Evolutionary conservation across 2,888 invertebrate species (phyloP).

Genomic region (Rugalucina vietnamica): DNA sequence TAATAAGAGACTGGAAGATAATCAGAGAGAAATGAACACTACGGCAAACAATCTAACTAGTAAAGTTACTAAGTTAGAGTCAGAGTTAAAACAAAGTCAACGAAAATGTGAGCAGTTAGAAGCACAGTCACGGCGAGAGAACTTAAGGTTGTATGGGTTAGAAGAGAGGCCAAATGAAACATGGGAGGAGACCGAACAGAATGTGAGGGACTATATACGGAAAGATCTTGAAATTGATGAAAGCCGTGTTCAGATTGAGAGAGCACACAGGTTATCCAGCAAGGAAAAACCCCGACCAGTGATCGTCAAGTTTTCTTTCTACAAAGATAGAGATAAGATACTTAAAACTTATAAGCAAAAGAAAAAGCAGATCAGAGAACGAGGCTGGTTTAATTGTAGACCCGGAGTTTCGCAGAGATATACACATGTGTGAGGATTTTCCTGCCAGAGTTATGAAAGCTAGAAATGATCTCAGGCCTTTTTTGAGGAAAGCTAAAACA

Average conservation of each 20-base stretch:
- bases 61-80: background rate
- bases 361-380: background rate
- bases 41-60: background rate
- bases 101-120: background rate
- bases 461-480: background rate
- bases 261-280: background rate
- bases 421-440: background rate
- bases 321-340: background rate
- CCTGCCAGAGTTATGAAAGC: constrained; percentile 4
- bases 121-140: background rate
- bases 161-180: background rate
- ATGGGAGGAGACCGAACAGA: constrained; percentile 6
- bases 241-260: background rate
- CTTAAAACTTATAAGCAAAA: background rate
- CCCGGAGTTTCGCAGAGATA: background rate
- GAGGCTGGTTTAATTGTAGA: background rate
- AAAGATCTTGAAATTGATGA: background rate
- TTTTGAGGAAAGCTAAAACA: background rate
- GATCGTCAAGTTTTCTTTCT: background rate
- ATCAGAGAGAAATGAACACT: background rate
- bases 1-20: background rate
- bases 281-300: background rate
- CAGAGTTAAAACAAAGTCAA: background rate
- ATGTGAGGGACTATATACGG: background rate
- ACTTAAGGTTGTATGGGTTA: background rate